Base-by-base conservation (phyloP, 2,888 invertebrate species). In the Aphodius sticticus region DNA sequence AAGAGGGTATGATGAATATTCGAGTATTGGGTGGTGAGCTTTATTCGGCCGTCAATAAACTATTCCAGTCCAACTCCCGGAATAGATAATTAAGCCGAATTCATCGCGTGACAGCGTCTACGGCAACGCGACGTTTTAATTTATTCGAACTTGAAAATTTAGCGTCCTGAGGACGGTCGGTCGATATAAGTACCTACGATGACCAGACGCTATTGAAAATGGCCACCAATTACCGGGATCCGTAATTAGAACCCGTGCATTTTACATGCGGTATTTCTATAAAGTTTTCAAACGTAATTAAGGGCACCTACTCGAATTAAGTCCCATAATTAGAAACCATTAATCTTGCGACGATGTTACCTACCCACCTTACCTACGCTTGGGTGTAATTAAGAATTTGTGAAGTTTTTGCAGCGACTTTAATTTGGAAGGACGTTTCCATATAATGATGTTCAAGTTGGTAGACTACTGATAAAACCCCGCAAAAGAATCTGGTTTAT, bases 211-310 rank as follows among this genome's bases (percentile, higher is more conserved):
- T 74, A 74, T 74, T 74, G 74, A 74, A 26, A 74, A 74, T 74
- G 74, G 74, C n/a, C n/a, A 35, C 74, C 74, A 74, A 74, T 74
- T 74, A 74, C 74, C 74, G 36, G 74, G 53, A 36, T 37, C 74
- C 26, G 36, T 74, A 74, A 74, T 74, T 74, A 74, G 74, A 74
- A 35, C 74, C 74, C 74, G 36, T 26, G 74, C 74, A 74, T 37
- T 35, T 74, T 74, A 35, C 74, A 37, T 35, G 36, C 74, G 74
- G n/a, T 74, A 74, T 74, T 74, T 74, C 74, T 74, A 74, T 74
- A 74, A 74, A 74, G 74, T 74, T 74, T 74, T 74, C 74, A 74
- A 74, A 74, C 74, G 74, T 37, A 74, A 74, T 74, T 74, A 74
- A 74, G 74, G 37, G 36, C 74, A 37, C 74, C 74, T 36, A 36